Conservation (phyloP, 2,888 invertebrate genomes). For the Trachelus iudaicus region DNA sequence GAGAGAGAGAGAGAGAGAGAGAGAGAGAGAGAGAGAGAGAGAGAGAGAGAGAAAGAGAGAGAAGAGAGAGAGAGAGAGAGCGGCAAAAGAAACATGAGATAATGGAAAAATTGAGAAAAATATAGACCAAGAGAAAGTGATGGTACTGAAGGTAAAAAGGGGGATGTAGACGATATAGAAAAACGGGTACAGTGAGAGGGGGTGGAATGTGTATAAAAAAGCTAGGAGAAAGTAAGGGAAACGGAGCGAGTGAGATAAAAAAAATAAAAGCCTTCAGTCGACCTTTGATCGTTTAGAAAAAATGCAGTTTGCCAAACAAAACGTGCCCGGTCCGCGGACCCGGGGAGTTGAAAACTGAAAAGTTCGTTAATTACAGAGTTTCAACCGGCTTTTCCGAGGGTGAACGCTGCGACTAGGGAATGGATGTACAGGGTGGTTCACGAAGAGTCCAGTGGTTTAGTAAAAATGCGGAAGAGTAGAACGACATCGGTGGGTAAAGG, state of each 20-base stretch:
- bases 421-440: conserved; percentile 1
- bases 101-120: neutral
- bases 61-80: neutral
- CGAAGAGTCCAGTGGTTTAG: conserved; percentile 15
- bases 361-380: conserved; percentile 54
- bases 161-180: neutral
- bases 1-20: too few species aligned
- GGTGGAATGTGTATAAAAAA: conserved; percentile 16
- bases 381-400: conserved; percentile 28
- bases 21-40: neutral
- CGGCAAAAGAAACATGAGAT: neutral
- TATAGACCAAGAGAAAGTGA: neutral
- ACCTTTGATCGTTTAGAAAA: conserved; percentile 48
- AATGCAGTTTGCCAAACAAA: conserved; percentile 47
- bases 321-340: conserved; percentile 21
- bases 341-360: conserved; percentile 43
- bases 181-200: neutral
- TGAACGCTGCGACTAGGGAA: neutral
- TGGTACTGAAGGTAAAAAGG: neutral
- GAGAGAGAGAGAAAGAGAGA: conserved; percentile 6
- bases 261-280: conserved; percentile 13
- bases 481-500: neutral
- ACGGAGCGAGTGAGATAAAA: conserved; percentile 24
- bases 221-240: conserved; percentile 6
- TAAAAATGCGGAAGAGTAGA: conserved; percentile 7